Evolutionary conservation across 2,888 invertebrate genomes (phyloP), one percentile per base, ranked within the genome.

Genomic region (Drosophila diplacantha): DNA sequence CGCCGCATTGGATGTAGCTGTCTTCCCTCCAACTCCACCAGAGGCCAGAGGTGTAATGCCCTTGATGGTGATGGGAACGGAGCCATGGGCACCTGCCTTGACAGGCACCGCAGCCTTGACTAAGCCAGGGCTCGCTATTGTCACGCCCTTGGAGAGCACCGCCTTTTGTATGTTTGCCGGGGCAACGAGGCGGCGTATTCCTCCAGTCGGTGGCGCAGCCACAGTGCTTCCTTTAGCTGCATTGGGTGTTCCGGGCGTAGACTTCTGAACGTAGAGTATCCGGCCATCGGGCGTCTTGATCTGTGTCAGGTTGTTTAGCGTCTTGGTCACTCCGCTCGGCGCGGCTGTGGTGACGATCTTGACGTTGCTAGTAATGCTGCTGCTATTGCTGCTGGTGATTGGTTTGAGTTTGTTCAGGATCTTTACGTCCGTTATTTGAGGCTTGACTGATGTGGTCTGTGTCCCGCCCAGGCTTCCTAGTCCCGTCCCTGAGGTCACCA

Each of bases 221-320:
- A 72, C 64, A 26, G 88, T 87, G 83, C 88, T 86, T 82, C 74
- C n/a, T 16, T 22, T 52, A 22, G 7, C 59, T 53, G 18, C 3
- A 58, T n/a, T 16, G 44, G 61, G 46, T 8, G 55, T 41, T 2
- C 29, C 43, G 6, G 79, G 31, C 16, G 60, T 7, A 0, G 83
- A 71, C 34, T 87, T 86, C 55, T 90, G 90, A 18, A 91, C 77
- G 37, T 89, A 85, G 20, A 90, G 74, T 47, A 90, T 82, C 67
- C 90, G 89, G 37, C 90, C 90, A 57, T 89, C 89, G 2, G 87
- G 60, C 2, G 86, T 84, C 56, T 84, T 85, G 11, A 86, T 71
- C 49, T 67, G 74, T 3, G 76, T 79, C 79, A 83, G 16, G n/a
- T 35, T 69, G 20, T 66, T 74, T 1, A 82, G 18, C 18, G 41